Percentiles rank a stretch among this genome's conserved stretches.
phyloP scores from a whole-genome alignment of 2,797 vertebrate species.

The Carapus acus region DNA sequence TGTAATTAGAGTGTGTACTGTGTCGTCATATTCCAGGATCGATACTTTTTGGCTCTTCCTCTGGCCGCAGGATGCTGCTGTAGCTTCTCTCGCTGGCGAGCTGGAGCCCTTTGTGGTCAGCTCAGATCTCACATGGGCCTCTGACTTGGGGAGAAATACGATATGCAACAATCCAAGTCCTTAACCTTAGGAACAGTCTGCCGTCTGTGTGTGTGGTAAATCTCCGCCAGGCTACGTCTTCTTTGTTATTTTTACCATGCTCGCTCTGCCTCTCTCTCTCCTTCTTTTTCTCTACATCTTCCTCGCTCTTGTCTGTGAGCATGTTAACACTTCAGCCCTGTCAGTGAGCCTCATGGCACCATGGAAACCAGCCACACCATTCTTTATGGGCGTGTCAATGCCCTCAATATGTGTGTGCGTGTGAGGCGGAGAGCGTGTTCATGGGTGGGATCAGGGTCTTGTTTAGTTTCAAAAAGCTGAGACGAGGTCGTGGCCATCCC shows the following conservation, averaged over 20 bases:
- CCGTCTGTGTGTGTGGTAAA: constrained; percentile 70
- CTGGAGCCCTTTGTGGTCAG: constrained; percentile 34
- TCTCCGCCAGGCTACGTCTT: constrained; percentile 48
- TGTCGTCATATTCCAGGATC: too few relatives aligned
- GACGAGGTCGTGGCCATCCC: constrained; percentile 55
- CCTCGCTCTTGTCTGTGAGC: constrained; percentile 60
- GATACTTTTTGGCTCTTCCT: too few relatives aligned
- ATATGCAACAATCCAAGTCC: constrained; percentile 44
- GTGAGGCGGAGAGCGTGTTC: constrained; percentile 31
- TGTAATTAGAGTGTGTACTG: too few relatives aligned
- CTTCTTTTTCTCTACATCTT: constrained; percentile 57
- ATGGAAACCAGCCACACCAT: constrained; percentile 71
- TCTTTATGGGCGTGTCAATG: constrained; percentile 49
- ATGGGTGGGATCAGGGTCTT: constrained; percentile 51
- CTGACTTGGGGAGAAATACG: constrained; percentile 57
- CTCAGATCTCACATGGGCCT: constrained; percentile 34
- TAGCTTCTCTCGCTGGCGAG: too few relatives aligned
- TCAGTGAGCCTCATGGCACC: constrained; percentile 60
- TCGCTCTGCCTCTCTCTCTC: constrained; percentile 47
- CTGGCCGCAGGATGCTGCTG: too few relatives aligned
- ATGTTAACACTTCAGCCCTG: constrained; percentile 66
- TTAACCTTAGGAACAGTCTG: constrained; percentile 61
- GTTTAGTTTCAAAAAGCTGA: constrained; percentile 62
- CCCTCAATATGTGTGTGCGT: constrained; percentile 35
- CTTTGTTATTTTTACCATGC: constrained; percentile 57